These are phyloP conservation scores for Drosophila infuscata DNA, from an alignment of 2,888 invertebrate species.

Conservation along the genomic window DNA sequence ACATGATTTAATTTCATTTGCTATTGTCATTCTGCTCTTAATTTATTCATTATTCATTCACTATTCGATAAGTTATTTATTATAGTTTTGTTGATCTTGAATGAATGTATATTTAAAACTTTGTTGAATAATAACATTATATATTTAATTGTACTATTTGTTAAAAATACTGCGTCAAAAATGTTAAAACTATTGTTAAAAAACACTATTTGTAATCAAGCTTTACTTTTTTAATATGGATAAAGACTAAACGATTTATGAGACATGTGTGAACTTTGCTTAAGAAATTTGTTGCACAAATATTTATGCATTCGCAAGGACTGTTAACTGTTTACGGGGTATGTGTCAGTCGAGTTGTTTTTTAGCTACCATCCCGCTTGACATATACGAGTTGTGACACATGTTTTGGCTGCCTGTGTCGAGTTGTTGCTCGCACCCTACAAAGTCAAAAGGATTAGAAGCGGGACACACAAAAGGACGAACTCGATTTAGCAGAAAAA, in stretches of 20 bases:
- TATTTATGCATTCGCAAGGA: neutral
- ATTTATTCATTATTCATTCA: too few relatives aligned
- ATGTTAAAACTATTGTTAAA: too few relatives aligned
- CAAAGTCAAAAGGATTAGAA: constrained; percentile 79
- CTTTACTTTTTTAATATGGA: neutral
- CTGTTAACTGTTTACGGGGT: constrained; percentile 12
- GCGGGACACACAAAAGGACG: constrained; percentile 52
- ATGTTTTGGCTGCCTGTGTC: constrained; percentile 46
- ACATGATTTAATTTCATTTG: neutral
- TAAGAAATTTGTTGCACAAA: neutral
- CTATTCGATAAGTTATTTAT: neutral
- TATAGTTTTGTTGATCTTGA: neutral
- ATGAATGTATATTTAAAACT: neutral
- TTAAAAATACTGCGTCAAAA: neutral
- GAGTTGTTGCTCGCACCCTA: constrained; percentile 62
- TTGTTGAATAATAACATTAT: neutral
- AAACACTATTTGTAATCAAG: neutral
- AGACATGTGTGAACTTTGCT: neutral
- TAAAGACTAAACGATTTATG: neutral
- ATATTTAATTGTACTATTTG: neutral
- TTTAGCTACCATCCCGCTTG: constrained; percentile 22
- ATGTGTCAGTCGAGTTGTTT: neutral
- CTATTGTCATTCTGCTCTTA: too few relatives aligned
- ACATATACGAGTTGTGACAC: constrained; percentile 75
- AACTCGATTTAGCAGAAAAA: constrained; percentile 78